phyloP scores from a whole-genome alignment of 2,113 vertebrate genomes.

The Thalassoma bifasciatum region DNA sequence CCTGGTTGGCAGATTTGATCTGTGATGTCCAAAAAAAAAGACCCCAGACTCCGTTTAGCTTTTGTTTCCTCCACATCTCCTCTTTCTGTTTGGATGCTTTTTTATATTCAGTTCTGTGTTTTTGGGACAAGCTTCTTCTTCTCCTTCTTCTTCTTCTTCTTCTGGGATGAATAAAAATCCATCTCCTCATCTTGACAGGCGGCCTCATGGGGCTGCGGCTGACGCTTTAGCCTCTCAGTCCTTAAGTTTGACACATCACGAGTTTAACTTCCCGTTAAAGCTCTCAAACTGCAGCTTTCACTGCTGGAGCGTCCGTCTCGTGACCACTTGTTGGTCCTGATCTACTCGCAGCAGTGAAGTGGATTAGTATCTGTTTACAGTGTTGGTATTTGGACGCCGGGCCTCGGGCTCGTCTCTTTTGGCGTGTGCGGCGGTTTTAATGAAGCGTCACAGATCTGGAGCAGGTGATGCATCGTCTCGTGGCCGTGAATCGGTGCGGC shows the following conservation, averaged over 20 bases:
- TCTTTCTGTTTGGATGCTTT: too few relatives aligned
- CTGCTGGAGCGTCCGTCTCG: background rate
- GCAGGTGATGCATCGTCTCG: conserved; percentile 35
- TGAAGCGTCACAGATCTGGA: conserved; percentile 1
- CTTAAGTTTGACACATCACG: background rate
- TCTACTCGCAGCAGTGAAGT: background rate
- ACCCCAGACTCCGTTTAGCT: too few relatives aligned
- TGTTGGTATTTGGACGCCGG: background rate
- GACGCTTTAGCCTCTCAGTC: too few relatives aligned
- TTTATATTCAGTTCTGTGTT: too few relatives aligned
- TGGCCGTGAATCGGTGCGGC: background rate
- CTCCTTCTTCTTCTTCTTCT: too few relatives aligned
- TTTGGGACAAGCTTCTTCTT: too few relatives aligned
- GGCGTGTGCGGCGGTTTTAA: background rate
- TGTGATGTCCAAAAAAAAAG: too few relatives aligned
- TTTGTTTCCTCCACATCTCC: too few relatives aligned
- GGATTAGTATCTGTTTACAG: background rate
- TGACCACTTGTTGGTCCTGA: background rate
- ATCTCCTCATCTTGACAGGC: too few relatives aligned
- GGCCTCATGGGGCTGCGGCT: too few relatives aligned
- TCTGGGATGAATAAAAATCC: too few relatives aligned
- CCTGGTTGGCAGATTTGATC: too few relatives aligned
- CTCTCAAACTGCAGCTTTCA: background rate
- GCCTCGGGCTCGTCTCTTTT: background rate
- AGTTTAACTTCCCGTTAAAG: background rate